Conservation (phyloP, 2,888 invertebrate genomes). For the Pardosa pseudoannulata region DNA sequence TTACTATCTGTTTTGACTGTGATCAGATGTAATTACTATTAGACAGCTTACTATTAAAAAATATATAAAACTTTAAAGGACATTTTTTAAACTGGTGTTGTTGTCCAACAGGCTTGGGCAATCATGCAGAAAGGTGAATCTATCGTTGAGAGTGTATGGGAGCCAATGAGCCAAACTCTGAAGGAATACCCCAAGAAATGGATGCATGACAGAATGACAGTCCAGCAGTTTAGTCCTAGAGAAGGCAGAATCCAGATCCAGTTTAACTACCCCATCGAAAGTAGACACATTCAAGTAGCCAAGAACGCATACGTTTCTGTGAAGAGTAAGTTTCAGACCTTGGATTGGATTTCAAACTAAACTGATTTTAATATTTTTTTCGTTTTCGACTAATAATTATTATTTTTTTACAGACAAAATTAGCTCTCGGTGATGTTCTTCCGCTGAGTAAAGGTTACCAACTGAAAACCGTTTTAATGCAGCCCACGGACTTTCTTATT, state of each 20-base stretch:
- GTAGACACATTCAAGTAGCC: constrained; percentile 2
- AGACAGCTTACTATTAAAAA: too few relatives aligned
- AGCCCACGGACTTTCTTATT: constrained; percentile 24
- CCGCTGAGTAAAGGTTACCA: background rate
- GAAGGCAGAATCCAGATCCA: constrained; percentile 17
- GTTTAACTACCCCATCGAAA: constrained; percentile 10
- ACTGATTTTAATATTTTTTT: too few relatives aligned
- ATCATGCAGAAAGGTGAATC: background rate
- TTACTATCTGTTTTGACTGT: too few relatives aligned
- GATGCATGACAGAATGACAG: background rate
- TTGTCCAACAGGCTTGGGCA: background rate
- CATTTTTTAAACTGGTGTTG: too few relatives aligned
- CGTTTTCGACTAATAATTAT: background rate
- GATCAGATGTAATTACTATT: too few relatives aligned
- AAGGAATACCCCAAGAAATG: background rate
- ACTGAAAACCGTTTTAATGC: background rate
- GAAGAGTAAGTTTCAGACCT: constrained; percentile 20
- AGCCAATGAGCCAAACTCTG: background rate
- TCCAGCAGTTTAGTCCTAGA: constrained; percentile 13
- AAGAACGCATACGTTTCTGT: background rate
- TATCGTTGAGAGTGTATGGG: background rate
- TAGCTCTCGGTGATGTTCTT: background rate
- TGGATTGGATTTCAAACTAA: background rate
- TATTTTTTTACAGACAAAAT: background rate
- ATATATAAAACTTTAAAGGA: too few relatives aligned